These are phyloP conservation scores for Dendrocincla fuliginosa DNA, from an alignment of 2,797 vertebrate species.

Conservation along the genomic window DNA sequence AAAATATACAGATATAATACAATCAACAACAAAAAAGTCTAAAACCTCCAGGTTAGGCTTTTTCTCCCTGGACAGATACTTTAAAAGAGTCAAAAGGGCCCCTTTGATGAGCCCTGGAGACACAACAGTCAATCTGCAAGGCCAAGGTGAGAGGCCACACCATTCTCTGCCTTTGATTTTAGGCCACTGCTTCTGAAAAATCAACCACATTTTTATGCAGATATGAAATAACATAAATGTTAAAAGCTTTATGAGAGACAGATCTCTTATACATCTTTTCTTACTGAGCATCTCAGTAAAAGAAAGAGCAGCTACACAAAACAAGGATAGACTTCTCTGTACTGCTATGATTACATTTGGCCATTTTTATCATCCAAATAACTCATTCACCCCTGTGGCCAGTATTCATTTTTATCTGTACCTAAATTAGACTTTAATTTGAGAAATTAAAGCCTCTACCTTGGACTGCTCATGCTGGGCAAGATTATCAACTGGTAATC, in stretches of 20 bases:
- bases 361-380: not conserved
- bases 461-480: not conserved
- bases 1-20: not conserved
- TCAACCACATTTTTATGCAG: not conserved
- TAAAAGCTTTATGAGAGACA: not conserved
- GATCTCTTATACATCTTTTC: not conserved
- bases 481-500: not conserved
- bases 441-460: not conserved
- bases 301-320: not conserved
- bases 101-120: not conserved
- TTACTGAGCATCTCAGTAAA: not conserved
- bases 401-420: not conserved
- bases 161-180: not conserved
- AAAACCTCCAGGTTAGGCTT: not conserved
- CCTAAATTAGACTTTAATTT: not conserved
- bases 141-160: not conserved
- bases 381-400: not conserved
- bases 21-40: not conserved
- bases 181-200: not conserved
- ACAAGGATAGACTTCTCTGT: not conserved
- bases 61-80: not conserved
- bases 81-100: not conserved
- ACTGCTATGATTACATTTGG: not conserved
- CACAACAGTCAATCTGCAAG: not conserved
- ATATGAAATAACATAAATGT: not conserved